phyloP scores from a whole-genome alignment of 2,113 vertebrate species.

The Marmota flaviventris region DNA sequence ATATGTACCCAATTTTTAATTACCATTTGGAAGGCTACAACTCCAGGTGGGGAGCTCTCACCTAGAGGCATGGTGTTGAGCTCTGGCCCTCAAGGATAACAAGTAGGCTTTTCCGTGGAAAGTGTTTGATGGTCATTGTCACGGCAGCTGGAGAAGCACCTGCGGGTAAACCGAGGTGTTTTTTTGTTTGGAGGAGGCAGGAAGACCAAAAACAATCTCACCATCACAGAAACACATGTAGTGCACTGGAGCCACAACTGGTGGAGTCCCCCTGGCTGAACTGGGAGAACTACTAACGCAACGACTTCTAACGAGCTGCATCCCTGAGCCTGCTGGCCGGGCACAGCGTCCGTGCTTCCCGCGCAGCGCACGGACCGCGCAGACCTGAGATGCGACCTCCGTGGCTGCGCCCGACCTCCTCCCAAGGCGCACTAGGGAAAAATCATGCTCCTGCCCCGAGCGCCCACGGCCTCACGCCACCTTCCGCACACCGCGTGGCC shows the following conservation, averaged over 20 bases:
- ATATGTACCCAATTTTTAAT: constrained; percentile 53
- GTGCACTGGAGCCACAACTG: not conserved
- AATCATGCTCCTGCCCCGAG: not conserved
- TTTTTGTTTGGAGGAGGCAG: too few relatives aligned
- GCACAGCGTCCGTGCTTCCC: constrained; percentile 27
- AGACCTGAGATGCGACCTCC: constrained; percentile 53
- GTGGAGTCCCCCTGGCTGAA: not conserved
- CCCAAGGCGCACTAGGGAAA: not conserved
- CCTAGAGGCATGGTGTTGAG: not conserved
- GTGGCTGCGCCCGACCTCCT: constrained; percentile 14
- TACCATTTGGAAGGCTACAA: constrained; percentile 34
- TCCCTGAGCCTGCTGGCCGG: not conserved
- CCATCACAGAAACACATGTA: not conserved
- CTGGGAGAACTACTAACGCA: not conserved
- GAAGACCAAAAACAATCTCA: not conserved
- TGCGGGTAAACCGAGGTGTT: not conserved
- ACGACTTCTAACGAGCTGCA: not conserved
- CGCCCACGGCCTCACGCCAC: not conserved
- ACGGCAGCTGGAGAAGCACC: constrained; percentile 53
- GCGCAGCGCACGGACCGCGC: constrained; percentile 54
- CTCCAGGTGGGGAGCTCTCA: not conserved
- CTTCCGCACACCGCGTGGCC: not conserved
- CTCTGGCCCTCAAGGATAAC: not conserved
- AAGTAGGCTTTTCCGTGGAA: constrained; percentile 2
- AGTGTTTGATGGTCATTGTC: constrained; percentile 18